Conservation (phyloP, 2,888 invertebrate genomes). For the Blera fallax region DNA sequence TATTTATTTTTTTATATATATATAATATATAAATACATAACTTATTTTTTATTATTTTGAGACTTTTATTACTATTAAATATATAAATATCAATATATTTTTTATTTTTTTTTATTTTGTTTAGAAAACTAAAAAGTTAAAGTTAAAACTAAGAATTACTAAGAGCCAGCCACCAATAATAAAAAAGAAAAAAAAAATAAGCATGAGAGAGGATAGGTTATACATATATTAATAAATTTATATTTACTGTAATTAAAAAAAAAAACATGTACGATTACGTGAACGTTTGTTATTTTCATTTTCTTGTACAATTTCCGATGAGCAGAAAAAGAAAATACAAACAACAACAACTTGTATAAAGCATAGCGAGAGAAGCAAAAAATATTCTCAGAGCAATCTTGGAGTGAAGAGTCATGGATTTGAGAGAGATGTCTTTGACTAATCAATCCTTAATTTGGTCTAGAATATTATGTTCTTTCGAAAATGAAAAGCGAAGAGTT, state of each 20-base stretch:
- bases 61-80: constrained; percentile 45
- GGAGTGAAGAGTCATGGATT: constrained; percentile 33
- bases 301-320: constrained; percentile 43
- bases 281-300: constrained; percentile 16
- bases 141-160: constrained; percentile 14
- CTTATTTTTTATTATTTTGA: constrained; percentile 68
- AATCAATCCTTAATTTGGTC: background rate
- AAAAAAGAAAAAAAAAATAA: constrained; percentile 7
- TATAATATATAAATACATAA: constrained; percentile 48
- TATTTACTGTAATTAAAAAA: constrained; percentile 6
- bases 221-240: background rate
- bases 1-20: constrained; percentile 54
- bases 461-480: background rate
- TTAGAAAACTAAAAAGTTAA: constrained; percentile 12
- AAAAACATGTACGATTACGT: background rate
- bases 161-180: constrained; percentile 30
- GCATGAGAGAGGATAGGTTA: constrained; percentile 18
- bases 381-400: background rate
- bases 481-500: background rate
- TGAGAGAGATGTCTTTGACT: constrained; percentile 59
- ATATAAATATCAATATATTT: constrained; percentile 43
- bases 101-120: constrained; percentile 48
- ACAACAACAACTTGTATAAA: background rate
- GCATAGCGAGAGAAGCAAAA: background rate
- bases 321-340: constrained; percentile 41